Base-by-base conservation (phyloP, 2,888 invertebrate species). In the Cepaea hortensis region DNA sequence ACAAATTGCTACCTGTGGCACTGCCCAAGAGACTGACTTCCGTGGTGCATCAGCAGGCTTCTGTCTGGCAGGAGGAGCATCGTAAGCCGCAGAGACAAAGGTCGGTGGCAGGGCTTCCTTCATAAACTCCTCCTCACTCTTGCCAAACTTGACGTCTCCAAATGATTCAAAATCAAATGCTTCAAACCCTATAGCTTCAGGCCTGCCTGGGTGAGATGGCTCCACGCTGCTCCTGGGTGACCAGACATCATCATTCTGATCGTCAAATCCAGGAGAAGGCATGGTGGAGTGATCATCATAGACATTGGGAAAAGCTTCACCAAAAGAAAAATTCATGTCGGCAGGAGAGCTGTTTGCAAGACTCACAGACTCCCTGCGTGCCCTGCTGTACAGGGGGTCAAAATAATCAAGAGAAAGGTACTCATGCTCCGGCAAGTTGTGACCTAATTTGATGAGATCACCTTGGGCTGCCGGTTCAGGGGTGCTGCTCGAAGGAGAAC, bases 381-480 rank as follows among this genome's bases (percentile, higher is more conserved):
- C 91, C 83, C 90, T 90, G 73, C 88, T 87, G 86, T 92, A 92
- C n/a, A 93, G 81, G 1, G 93, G 93, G 85, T 93, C 93, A 90
- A 93, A 93, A 80, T 90, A 91, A 68, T 91, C 91, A 77, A 93
- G 84, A 11, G 92, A 91, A n/a, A 93, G 90, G 88, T 93, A 93
- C 73, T 93, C 93, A 77, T 89, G 88, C 50, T 91, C 91, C 50
- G 91, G 88, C 9, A 85, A 76, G 20, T 73, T 55, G 9, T 35
- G 46, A 1, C 82, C 85, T 46, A 89, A 73, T 55, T 91, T 88
- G 65, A 93, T 92, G n/a, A 92, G 88, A 85, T 92, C 91, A 18
- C 75, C 82, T 61, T 62, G 62, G 15, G 9, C 48, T 88, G 86
- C 89, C 13, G 2, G 15, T 48, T 83, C 88, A 7, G 55, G 35